A percentile compares a stretch with the other conserved stretches of the same genome.
Conservation (phyloP, 1,140 invertebrate species). For the Carcinoscorpius rotundicauda region DNA sequence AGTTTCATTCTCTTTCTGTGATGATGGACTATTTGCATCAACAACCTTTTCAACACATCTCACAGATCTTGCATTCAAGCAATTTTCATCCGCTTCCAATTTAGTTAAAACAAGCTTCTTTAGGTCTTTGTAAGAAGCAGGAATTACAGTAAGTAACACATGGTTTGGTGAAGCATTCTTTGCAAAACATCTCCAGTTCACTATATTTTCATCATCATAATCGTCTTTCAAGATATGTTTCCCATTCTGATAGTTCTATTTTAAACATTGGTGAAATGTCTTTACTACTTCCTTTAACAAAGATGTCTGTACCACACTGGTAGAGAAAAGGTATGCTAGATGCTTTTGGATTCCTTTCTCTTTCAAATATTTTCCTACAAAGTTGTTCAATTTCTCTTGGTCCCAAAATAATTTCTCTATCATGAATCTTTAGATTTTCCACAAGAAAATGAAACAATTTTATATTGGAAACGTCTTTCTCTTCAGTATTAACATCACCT, state of each 20-base stretch:
- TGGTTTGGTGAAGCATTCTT: slow-evolving; percentile 48
- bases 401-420: slow-evolving; percentile 47
- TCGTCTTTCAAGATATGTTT: no score
- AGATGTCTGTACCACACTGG: not conserved
- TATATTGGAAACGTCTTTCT: slow-evolving; percentile 37
- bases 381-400: slow-evolving; percentile 43
- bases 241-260: no score
- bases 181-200: slow-evolving; percentile 55
- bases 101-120: slow-evolving; percentile 21
- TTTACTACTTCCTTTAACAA: slow-evolving; percentile 1
- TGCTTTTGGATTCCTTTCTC: slow-evolving; percentile 12
- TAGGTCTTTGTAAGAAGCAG: slow-evolving; percentile 42
- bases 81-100: not conserved
- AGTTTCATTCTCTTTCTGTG: not conserved
- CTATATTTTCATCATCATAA: slow-evolving; percentile 4
- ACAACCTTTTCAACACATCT: not conserved
- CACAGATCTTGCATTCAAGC: not conserved
- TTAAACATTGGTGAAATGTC: no score
- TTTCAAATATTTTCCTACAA: slow-evolving; percentile 37
- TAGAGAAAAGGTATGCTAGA: slow-evolving; percentile 17
- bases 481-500: slow-evolving; percentile 25
- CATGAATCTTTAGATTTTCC: slow-evolving; percentile 45
- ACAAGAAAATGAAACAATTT: slow-evolving; percentile 46
- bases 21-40: not conserved
- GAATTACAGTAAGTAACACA: slow-evolving; percentile 54